phyloP scores from a whole-genome alignment of 2,888 invertebrate genomes.

The Protonemura montana region DNA sequence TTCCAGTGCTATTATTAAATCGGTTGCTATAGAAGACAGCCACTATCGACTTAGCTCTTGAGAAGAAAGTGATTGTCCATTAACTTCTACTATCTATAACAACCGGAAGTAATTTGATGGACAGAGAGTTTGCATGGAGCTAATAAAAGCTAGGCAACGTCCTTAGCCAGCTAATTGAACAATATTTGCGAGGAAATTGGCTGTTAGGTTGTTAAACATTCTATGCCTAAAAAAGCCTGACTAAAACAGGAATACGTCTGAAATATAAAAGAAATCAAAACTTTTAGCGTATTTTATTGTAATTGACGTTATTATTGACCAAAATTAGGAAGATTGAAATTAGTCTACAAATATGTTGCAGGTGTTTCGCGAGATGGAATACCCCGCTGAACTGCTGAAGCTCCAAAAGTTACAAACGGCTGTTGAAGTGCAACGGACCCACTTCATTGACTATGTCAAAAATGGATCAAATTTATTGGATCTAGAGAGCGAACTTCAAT shows the following conservation, averaged over 20 bases:
- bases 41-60: background rate
- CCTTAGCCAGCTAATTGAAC: background rate
- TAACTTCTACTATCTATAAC: background rate
- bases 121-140: background rate
- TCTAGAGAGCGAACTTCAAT: constrained; percentile 54
- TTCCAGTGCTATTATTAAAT: background rate
- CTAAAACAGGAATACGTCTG: too few relatives aligned
- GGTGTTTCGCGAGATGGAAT: constrained; percentile 82
- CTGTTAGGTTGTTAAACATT: background rate
- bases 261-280: background rate
- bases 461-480: constrained; percentile 63
- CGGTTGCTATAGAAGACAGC: background rate
- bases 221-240: background rate
- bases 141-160: background rate
- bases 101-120: background rate
- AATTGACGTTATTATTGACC: background rate
- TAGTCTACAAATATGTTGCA: constrained; percentile 44
- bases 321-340: background rate
- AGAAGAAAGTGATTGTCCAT: background rate
- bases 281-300: background rate
- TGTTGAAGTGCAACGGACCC: constrained; percentile 63
- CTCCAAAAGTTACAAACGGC: constrained; percentile 60
- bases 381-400: constrained; percentile 77
- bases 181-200: constrained; percentile 7
- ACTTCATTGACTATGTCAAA: constrained; percentile 67